Evolutionary conservation across 2,888 invertebrate species (phyloP).

Genomic region (Priocnemis perturbator): DNA sequence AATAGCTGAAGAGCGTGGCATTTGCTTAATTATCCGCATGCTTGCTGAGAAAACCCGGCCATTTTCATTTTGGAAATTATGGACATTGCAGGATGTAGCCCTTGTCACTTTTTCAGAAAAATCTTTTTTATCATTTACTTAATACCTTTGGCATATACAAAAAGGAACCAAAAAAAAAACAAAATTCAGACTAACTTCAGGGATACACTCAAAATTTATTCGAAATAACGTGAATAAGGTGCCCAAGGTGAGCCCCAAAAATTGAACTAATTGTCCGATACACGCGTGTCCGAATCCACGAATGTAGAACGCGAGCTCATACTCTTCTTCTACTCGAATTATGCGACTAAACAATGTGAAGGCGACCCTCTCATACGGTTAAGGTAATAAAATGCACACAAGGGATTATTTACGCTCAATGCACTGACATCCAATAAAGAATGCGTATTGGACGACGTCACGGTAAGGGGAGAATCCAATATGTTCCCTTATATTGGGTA

Average conservation of each 20-base stretch:
- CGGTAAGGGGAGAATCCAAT: constrained; percentile 45
- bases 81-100: too few relatives aligned
- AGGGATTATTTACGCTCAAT: constrained; percentile 53
- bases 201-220: too few relatives aligned
- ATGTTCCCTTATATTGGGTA: constrained; percentile 52
- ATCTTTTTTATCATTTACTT: too few relatives aligned
- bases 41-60: constrained; percentile 3
- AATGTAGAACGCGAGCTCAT: neutral
- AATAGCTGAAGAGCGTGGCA: constrained; percentile 20
- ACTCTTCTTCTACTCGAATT: too few relatives aligned
- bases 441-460: constrained; percentile 52
- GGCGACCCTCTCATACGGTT: constrained; percentile 31
- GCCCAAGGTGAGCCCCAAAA: too few relatives aligned
- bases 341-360: constrained; percentile 21
- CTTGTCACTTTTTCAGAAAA: too few relatives aligned
- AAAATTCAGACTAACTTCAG: too few relatives aligned
- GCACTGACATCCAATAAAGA: constrained; percentile 56
- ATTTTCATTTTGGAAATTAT: too few relatives aligned
- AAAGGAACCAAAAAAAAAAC: too few relatives aligned
- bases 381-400: constrained; percentile 55
- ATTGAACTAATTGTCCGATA: too few relatives aligned
- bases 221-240: too few relatives aligned
- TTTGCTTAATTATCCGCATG: constrained; percentile 24
- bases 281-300: neutral
- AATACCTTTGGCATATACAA: too few relatives aligned